Evolutionary conservation across 2,888 invertebrate genomes (phyloP).

Genomic region (Epsilonema sp.): DNA sequence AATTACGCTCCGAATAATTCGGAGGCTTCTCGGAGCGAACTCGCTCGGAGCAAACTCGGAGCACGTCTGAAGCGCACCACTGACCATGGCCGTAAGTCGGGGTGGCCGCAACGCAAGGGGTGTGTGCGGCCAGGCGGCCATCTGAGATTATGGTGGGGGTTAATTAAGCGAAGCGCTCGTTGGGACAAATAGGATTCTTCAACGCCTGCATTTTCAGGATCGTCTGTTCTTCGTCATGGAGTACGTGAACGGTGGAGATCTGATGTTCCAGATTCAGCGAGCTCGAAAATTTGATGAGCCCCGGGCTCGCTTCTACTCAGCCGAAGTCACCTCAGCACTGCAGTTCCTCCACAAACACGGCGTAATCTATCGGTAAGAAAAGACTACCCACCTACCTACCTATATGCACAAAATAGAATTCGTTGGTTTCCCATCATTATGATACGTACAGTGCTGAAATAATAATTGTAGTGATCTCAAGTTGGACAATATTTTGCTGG

Average conservation of each 20-base stretch:
- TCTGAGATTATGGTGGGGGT: no score
- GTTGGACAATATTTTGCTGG: no score
- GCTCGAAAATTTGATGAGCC: conserved; percentile 93
- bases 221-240: conserved; percentile 98
- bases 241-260: conserved; percentile 69
- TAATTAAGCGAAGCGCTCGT: neutral
- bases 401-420: neutral
- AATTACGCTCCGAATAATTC: no score
- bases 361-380: conserved; percentile 60
- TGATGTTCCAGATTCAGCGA: conserved; percentile 86
- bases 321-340: conserved; percentile 88
- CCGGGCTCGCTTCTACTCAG: conserved; percentile 80
- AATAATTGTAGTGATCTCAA: conserved; percentile 62
- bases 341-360: conserved; percentile 91
- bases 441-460: conserved; percentile 6
- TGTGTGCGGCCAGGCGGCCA: no score
- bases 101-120: no score
- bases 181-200: no score
- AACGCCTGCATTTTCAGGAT: conserved; percentile 41
- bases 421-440: neutral
- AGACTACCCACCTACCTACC: neutral
- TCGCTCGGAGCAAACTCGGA: no score
- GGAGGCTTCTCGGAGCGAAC: no score
- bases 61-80: no score
- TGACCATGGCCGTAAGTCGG: no score